These are phyloP conservation scores for Apamea monoglypha DNA, from an alignment of 2,888 invertebrate genomes.

Conservation along the genomic window DNA sequence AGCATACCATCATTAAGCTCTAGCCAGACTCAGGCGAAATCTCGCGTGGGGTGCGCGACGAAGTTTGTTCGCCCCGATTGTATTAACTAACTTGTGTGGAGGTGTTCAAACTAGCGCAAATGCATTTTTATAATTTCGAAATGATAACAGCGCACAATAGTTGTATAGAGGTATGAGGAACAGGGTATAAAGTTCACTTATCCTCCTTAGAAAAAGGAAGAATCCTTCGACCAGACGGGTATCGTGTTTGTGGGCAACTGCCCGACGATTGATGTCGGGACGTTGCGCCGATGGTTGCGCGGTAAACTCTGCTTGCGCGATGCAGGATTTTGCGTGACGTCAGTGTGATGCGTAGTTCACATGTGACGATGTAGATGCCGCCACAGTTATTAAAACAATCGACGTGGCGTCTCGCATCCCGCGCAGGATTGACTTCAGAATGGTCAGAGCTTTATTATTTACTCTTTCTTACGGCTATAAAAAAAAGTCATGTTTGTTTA, in stretches of 20 bases:
- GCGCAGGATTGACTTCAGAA: neutral
- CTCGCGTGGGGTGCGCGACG: neutral
- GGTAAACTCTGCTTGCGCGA: neutral
- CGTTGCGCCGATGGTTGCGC: neutral
- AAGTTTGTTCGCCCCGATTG: neutral
- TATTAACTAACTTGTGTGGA: neutral
- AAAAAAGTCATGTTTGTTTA: neutral
- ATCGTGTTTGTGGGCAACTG: neutral
- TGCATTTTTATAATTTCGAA: neutral
- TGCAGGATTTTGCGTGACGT: neutral
- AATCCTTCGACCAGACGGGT: neutral
- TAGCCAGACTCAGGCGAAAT: neutral
- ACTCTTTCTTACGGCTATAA: neutral
- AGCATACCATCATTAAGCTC: slow-evolving; percentile 1
- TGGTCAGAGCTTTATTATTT: neutral
- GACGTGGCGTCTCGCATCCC: neutral
- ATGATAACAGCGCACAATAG: neutral
- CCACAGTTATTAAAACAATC: neutral
- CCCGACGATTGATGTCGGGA: neutral
- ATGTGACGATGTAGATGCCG: neutral
- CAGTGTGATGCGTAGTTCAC: neutral
- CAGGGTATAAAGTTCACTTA: neutral
- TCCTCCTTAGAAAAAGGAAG: neutral
- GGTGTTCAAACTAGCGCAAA: too few relatives aligned
- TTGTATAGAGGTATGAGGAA: neutral